These are phyloP conservation scores for Vulpes vulpes DNA, from an alignment of 2,113 vertebrate species.

Conservation along the genomic window DNA sequence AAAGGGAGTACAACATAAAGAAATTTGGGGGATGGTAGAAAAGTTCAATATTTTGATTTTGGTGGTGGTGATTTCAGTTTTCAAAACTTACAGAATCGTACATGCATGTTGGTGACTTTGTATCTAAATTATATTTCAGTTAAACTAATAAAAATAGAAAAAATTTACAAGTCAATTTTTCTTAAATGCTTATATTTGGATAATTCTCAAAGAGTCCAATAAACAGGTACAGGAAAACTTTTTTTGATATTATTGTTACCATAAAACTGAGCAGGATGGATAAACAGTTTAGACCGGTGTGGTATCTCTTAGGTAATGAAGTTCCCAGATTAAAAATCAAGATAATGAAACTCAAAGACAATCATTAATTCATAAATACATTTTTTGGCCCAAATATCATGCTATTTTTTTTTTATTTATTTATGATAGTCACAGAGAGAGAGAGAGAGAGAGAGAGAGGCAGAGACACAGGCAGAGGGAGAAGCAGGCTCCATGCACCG, in stretches of 20 bases:
- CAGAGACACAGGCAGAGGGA: no score
- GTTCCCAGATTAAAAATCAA: background rate
- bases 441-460: no score
- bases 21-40: background rate
- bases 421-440: no score
- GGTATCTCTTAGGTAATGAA: background rate
- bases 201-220: background rate
- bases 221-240: background rate
- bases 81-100: background rate
- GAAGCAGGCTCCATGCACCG: no score
- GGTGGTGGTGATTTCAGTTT: background rate
- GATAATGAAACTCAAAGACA: background rate
- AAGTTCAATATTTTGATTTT: background rate
- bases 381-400: slow-evolving; percentile 7
- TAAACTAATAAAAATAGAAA: slow-evolving; percentile 9
- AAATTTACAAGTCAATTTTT: background rate
- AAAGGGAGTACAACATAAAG: background rate
- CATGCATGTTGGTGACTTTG: background rate
- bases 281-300: background rate
- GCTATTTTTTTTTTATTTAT: background rate
- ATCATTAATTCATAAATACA: background rate
- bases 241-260: background rate
- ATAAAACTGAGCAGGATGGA: background rate
- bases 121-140: background rate
- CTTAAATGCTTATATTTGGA: background rate